These are phyloP conservation scores for Steinernema feltiae DNA, from an alignment of 1,140 invertebrate genomes.

Conservation along the genomic window DNA sequence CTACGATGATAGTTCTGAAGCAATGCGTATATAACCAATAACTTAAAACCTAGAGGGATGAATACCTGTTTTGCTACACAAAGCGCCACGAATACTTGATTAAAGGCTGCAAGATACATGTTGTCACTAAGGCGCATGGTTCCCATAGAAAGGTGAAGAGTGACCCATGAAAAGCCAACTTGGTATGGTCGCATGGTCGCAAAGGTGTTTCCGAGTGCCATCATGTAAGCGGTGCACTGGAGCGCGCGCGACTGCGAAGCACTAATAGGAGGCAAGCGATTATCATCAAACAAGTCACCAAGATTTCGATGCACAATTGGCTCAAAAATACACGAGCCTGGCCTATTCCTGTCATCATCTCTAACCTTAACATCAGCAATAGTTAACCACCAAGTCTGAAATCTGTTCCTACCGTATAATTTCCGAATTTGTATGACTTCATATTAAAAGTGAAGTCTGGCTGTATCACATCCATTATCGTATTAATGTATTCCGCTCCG, in stretches of 20 bases:
- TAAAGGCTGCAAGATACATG: neutral
- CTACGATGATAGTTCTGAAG: neutral
- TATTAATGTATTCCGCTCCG: neutral
- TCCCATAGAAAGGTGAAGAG: neutral
- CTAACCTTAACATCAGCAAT: no score
- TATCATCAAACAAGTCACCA: neutral
- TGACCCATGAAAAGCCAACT: neutral
- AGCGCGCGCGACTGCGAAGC: neutral
- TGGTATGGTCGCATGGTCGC: neutral
- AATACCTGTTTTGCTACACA: neutral
- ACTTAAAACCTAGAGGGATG: neutral
- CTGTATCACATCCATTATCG: neutral
- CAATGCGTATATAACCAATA: no score
- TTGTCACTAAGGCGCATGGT: neutral
- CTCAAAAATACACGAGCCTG: neutral
- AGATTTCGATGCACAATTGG: neutral
- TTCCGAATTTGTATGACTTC: neutral
- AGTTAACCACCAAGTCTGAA: neutral
- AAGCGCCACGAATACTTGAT: neutral
- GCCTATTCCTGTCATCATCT: no score
- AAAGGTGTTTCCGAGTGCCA: neutral
- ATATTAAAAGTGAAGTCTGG: neutral
- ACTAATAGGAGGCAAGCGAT: neutral
- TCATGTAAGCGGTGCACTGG: constrained; percentile 1
- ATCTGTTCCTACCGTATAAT: neutral